Evolutionary conservation across 2,113 vertebrate species (phyloP), one percentile per base, ranked within the genome.

Genomic region (Notarius quadriscutis): DNA sequence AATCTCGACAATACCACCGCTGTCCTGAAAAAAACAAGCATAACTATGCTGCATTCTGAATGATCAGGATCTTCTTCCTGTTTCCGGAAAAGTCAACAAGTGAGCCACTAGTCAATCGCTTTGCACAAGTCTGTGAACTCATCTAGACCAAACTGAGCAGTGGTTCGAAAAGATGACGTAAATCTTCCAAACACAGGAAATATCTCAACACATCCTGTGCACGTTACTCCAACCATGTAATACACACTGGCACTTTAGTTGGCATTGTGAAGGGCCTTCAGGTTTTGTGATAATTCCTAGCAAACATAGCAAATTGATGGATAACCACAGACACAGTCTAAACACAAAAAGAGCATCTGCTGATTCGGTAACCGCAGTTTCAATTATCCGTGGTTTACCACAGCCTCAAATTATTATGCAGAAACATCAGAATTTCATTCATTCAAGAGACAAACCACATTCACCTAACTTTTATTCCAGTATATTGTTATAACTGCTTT

Each of bases 181-280:
- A 81, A 81, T 8, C n/a, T 57, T 80, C 53, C 25, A 81, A 81
- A 41, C 50, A 62, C 79, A 81, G 80, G 80, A 82, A 82, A 48
- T 50, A 34, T 63, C 58, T 82, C 34, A 82, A 63, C 80, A 63
- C 80, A 48, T 82, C 80, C 58, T 82, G 58, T 63, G 10, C 9
- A 48, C 8, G 14, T 63, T 9, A 78, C 12, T 53, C 30, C n/a
- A 41, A 62, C 15, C 17, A 81, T 14, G 9, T 63, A 41, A 7
- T 63, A 17, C n/a, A 87, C 69, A 51, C 20, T 86, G 30, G 67
- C 6, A 74, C 50, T 57, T 84, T 18, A 17, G 15, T 7, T 58
- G 18, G 12, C 18, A 15, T 0, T 50, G 15, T 22, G 6, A 63
- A 41, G 57, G 20, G 60, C 5, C 30, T 48, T 63, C 9, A 62